phyloP scores from a whole-genome alignment of 2,888 invertebrate genomes.

The Lasioglossum pauxillum region DNA sequence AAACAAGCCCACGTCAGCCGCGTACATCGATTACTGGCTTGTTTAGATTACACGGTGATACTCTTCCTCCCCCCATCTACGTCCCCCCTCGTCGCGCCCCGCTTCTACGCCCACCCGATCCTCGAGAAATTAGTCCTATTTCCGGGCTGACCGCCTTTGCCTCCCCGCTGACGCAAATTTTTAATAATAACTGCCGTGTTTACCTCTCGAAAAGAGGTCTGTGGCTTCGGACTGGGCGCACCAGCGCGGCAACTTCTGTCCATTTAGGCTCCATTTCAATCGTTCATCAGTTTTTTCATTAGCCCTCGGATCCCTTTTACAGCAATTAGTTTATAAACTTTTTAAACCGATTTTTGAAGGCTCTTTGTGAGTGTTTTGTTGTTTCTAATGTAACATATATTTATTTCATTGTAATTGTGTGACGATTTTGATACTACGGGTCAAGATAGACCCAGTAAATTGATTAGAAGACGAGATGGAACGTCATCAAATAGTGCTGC shows the following conservation, averaged over 20 bases:
- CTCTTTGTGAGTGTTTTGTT: too few species aligned
- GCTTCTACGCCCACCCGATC: neutral
- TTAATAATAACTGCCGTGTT: slow-evolving; percentile 4
- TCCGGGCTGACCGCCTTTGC: slow-evolving; percentile 17
- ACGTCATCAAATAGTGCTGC: neutral
- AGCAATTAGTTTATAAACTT: too few species aligned
- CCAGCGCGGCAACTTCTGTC: neutral
- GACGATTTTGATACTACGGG: too few species aligned
- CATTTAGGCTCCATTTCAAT: neutral
- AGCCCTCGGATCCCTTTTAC: rapidly evolving
- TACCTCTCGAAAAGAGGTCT: neutral
- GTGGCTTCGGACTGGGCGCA: neutral
- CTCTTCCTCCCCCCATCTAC: neutral
- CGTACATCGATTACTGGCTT: slow-evolving; percentile 58
- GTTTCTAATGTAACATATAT: too few species aligned
- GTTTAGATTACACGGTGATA: slow-evolving; percentile 54
- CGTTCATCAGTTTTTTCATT: neutral
- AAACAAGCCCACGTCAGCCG: slow-evolving; percentile 51
- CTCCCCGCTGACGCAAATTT: neutral
- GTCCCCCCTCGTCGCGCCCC: neutral
- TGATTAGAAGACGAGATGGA: too few species aligned
- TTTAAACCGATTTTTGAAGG: too few species aligned
- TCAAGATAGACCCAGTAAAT: too few species aligned
- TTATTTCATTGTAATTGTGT: too few species aligned
- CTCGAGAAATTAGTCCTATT: slow-evolving; percentile 47